These are phyloP conservation scores for Chrosomus eos DNA, from an alignment of 2,797 vertebrate genomes.

Conservation along the genomic window DNA sequence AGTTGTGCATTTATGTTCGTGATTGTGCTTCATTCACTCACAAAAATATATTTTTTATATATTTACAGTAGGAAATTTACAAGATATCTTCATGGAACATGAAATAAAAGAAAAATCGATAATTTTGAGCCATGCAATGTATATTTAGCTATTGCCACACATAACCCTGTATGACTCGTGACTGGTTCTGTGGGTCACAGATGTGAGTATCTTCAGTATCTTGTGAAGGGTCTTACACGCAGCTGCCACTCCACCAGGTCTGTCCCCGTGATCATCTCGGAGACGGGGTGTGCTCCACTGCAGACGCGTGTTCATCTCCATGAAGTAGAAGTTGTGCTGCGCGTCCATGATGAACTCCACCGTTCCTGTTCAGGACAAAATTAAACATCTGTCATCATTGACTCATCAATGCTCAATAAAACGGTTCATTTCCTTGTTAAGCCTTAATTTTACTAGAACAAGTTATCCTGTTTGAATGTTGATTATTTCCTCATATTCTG, in stretches of 20 bases:
- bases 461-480: background rate
- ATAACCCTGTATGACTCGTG: no score
- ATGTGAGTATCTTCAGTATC: no score
- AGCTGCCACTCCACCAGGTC: conserved; percentile 99
- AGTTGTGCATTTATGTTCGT: no score
- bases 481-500: background rate
- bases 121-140: no score
- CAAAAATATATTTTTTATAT: no score
- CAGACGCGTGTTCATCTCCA: conserved; percentile 99
- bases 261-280: conserved; percentile 97
- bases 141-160: no score
- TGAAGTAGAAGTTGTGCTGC: conserved; percentile 96
- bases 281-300: conserved; percentile 97
- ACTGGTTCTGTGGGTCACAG: no score
- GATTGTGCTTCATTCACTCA: no score
- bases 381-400: fast-evolving
- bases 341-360: conserved; percentile 98
- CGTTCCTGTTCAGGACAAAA: conserved; percentile 75
- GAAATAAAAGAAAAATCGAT: no score
- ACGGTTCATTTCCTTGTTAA: background rate
- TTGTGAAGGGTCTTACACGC: conserved; percentile 74
- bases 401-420: background rate
- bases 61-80: no score
- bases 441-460: background rate
- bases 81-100: no score